A percentile compares a stretch with the other conserved stretches of the same genome.
Conservation (phyloP, 2,888 invertebrate genomes). For the Disparrhopalites patrizii region DNA sequence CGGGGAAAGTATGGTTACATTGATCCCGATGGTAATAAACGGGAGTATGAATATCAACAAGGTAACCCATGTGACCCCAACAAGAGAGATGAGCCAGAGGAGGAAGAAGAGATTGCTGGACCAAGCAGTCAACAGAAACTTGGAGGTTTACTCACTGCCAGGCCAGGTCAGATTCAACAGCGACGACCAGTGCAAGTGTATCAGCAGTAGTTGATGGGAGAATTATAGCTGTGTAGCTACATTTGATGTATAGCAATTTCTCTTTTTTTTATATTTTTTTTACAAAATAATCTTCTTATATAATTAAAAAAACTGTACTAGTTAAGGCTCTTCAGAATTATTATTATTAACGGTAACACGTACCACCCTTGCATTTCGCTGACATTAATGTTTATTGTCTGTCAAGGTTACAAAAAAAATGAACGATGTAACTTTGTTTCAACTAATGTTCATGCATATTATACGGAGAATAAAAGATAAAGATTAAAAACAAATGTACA, state of each 20-base stretch:
- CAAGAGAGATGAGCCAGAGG: conserved; percentile 45
- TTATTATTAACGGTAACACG: too few species aligned
- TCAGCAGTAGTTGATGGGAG: conserved; percentile 22
- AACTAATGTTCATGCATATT: too few species aligned
- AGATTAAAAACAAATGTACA: neutral
- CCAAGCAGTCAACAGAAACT: conserved; percentile 27
- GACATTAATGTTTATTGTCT: too few species aligned
- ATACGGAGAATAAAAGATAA: neutral
- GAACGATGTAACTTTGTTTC: too few species aligned
- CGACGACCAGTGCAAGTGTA: conserved; percentile 27
- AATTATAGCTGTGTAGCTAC: conserved; percentile 20
- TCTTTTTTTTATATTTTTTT: too few species aligned
- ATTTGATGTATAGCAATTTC: too few species aligned
- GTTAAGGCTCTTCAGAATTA: too few species aligned
- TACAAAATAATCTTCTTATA: neutral
- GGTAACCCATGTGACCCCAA: conserved; percentile 48
- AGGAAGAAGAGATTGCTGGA: conserved; percentile 36
- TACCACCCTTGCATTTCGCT: too few species aligned
- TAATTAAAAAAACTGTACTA: too few species aligned
- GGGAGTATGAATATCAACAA: conserved; percentile 47
- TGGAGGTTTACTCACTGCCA: conserved; percentile 37
- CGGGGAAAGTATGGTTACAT: conserved; percentile 48
- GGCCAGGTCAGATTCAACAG: conserved; percentile 35
- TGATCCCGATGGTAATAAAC: conserved; percentile 47
- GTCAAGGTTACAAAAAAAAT: too few species aligned